Conservation (phyloP, 1,140 invertebrate species). For the Lamellibrachia luymesi region DNA sequence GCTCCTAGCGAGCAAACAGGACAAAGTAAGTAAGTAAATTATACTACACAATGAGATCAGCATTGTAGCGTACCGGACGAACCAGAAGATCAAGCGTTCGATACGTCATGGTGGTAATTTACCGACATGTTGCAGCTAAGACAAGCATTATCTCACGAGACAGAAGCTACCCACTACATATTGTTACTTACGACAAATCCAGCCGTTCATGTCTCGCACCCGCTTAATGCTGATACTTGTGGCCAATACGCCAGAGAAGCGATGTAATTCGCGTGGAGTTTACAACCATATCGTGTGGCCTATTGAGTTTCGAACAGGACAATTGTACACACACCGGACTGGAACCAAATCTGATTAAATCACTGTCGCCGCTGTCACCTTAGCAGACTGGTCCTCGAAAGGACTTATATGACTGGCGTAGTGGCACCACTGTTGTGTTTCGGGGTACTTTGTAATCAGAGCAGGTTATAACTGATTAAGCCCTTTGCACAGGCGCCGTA, state of each 20-base stretch:
- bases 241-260: not conserved
- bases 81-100: too few relatives aligned
- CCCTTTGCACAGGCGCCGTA: not conserved
- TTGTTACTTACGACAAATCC: not conserved
- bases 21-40: too few relatives aligned
- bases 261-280: not conserved
- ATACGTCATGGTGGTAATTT: too few relatives aligned
- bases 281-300: not conserved
- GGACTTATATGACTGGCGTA: not conserved
- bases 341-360: not conserved
- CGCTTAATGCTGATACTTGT: not conserved
- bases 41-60: too few relatives aligned
- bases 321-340: not conserved
- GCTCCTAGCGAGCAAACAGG: too few relatives aligned
- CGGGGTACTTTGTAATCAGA: not conserved
- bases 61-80: too few relatives aligned
- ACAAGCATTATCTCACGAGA: too few relatives aligned
- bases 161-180: too few relatives aligned
- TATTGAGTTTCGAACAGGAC: not conserved
- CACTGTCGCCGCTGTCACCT: not conserved
- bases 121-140: too few relatives aligned
- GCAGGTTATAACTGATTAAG: not conserved
- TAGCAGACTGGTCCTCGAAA: not conserved
- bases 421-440: not conserved
- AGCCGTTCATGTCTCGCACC: not conserved